These are phyloP conservation scores for Chionis minor DNA, from an alignment of 2,113 vertebrate species.

Conservation along the genomic window DNA sequence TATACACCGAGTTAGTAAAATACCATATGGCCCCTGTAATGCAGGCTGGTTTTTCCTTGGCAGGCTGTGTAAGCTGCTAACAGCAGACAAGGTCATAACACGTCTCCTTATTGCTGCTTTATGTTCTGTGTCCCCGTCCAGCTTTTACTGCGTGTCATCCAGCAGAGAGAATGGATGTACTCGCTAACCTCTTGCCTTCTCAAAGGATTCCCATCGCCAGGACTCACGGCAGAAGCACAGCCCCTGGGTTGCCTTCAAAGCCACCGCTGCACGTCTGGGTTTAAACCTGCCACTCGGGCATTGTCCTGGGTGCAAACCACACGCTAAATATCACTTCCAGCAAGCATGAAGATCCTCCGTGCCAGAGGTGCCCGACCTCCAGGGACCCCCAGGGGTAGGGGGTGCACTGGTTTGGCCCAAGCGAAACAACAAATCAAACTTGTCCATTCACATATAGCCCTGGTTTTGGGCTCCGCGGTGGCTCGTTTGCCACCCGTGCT, in stretches of 20 bases:
- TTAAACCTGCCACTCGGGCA: not conserved
- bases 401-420: not conserved
- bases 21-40: constrained; percentile 49
- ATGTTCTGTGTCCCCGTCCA: not conserved
- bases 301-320: not conserved
- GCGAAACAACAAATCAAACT: not conserved
- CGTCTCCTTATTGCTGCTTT: constrained; percentile 9
- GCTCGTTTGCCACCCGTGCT: not conserved
- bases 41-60: constrained; percentile 28
- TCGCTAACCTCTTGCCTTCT: not conserved
- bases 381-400: not conserved
- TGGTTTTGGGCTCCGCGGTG: not conserved
- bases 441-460: not conserved
- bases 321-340: not conserved
- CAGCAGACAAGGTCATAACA: constrained; percentile 52
- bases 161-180: not conserved
- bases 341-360: not conserved
- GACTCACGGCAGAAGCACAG: not conserved
- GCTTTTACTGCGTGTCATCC: not conserved
- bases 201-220: not conserved
- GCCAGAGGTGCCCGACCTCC: not conserved
- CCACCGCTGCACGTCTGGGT: not conserved
- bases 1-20: constrained; percentile 21
- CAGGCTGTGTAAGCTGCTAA: constrained; percentile 54
- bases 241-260: not conserved